Evolutionary conservation across 2,113 vertebrate genomes (phyloP).

Genomic region (Tragelaphus strepsiceros): DNA sequence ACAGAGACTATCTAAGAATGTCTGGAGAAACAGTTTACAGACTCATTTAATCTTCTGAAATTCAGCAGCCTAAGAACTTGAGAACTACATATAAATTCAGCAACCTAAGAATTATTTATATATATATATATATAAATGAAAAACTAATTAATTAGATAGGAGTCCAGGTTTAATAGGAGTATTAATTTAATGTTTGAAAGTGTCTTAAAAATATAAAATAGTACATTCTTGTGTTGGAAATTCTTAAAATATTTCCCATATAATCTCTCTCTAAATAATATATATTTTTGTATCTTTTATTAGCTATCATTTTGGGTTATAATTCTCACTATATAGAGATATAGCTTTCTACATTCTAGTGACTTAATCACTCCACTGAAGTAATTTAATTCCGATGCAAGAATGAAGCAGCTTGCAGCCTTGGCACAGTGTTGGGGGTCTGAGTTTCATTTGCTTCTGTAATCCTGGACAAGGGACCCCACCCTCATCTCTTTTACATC

Average conservation of each 20-base stretch:
- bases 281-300: not conserved
- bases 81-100: not conserved
- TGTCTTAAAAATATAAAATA: not conserved
- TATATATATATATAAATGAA: not conserved
- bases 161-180: not conserved
- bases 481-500: no score
- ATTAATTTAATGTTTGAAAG: not conserved
- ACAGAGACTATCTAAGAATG: not conserved
- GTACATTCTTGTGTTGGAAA: not conserved
- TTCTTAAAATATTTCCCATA: not conserved
- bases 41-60: not conserved
- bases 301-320: not conserved
- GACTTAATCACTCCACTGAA: not conserved
- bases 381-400: not conserved
- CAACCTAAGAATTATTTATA: not conserved
- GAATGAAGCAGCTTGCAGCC: not conserved
- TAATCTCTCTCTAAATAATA: not conserved
- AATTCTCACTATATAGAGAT: not conserved
- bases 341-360: not conserved
- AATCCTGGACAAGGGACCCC: not conserved
- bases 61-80: not conserved
- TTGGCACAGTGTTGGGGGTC: not conserved
- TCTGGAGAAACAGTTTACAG: not conserved
- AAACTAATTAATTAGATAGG: not conserved
- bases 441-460: fast-evolving